Percentiles rank a stretch among this genome's conserved stretches.
phyloP scores from a whole-genome alignment of 2,888 invertebrate genomes.

The Eupithecia subumbrata region DNA sequence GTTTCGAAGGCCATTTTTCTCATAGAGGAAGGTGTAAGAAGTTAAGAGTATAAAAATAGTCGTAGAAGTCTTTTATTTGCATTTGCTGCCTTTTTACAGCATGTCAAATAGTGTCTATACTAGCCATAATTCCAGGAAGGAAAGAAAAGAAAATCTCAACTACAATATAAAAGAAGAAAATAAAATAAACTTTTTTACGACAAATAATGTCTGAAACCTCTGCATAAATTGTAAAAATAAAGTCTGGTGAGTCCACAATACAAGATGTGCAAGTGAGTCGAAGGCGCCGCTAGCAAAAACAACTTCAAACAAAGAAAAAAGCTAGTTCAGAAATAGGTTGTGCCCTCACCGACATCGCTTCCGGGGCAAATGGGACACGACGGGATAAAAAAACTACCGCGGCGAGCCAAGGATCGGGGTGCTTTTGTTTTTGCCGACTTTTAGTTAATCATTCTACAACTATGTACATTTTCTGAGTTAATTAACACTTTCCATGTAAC shows the following conservation, averaged over 20 bases:
- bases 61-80: not conserved
- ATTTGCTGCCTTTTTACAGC: not conserved
- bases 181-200: not conserved
- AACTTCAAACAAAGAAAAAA: conserved; percentile 5
- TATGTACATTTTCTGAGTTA: not conserved
- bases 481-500: too few relatives aligned
- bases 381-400: conserved; percentile 53
- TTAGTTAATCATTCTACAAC: not conserved
- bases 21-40: not conserved
- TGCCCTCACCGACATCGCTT: conserved; percentile 55
- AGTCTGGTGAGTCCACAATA: not conserved
- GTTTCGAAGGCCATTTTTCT: not conserved
- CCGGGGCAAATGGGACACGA: conserved; percentile 68
- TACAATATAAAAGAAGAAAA: too few relatives aligned
- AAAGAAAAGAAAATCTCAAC: too few relatives aligned
- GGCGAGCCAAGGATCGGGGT: conserved; percentile 29
- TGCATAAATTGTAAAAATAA: not conserved
- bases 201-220: not conserved
- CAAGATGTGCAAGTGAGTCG: conserved; percentile 18
- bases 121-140: not conserved
- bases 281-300: conserved; percentile 64
- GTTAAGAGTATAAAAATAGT: too few relatives aligned
- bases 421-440: conserved; percentile 28
- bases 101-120: not conserved
- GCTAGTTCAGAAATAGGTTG: conserved; percentile 61